Evolutionary conservation across 2,113 vertebrate genomes (phyloP).

Genomic region (Atlantisia rogersi): DNA sequence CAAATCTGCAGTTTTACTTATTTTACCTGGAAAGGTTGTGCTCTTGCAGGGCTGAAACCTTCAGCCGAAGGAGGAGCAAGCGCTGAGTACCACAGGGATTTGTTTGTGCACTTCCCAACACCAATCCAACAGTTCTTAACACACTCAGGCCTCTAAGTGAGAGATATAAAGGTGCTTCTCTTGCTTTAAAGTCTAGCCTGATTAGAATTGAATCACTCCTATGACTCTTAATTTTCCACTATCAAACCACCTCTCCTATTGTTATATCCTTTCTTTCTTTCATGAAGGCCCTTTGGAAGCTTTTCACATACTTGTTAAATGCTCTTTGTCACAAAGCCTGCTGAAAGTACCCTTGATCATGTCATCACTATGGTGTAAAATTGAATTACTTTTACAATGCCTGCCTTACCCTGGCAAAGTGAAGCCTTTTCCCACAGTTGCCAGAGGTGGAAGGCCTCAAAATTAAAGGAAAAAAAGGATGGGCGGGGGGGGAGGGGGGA

Average conservation of each 20-base stretch:
- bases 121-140: constrained; percentile 6
- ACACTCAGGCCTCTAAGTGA: constrained; percentile 1
- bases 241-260: constrained; percentile 55
- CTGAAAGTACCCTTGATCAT: constrained; percentile 73
- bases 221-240: constrained; percentile 55
- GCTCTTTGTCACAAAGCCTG: constrained; percentile 67
- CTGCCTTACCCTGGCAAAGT: constrained; percentile 31
- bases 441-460: constrained; percentile 38
- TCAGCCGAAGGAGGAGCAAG: neutral
- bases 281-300: constrained; percentile 43
- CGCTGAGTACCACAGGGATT: neutral
- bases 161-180: constrained; percentile 34
- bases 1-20: neutral
- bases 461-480: constrained; percentile 19
- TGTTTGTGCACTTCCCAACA: neutral
- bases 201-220: constrained; percentile 37
- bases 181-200: constrained; percentile 47
- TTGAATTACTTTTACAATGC: constrained; percentile 76
- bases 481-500: too few relatives aligned
- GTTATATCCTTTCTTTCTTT: constrained; percentile 60
- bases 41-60: neutral
- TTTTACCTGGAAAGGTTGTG: neutral
- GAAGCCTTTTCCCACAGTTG: constrained; percentile 65
- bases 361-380: constrained; percentile 76
- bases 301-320: constrained; percentile 75